Evolutionary conservation across 2,797 vertebrate species (phyloP), one percentile per base, ranked within the genome.

Genomic region (Sebastes steindachneri): DNA sequence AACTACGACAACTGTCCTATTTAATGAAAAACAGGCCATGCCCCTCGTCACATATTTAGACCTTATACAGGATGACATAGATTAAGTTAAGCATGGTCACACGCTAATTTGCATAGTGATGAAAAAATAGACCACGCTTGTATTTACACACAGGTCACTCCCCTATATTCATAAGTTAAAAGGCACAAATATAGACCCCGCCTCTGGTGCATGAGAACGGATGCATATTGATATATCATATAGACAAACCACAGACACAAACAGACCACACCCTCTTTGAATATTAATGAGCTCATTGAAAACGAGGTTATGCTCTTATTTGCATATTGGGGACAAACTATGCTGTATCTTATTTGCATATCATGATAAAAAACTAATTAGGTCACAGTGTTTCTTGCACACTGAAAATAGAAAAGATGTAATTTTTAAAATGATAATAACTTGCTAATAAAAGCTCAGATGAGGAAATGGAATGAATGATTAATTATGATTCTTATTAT

Each of bases 291-390:
- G 6, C 7, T 1, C 1, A 15, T 11, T 59, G 21, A 45, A 82
- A 79, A 77, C 12, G 67, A 67, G 79, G 70, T 67, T 74, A 78
- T 31, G 7, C 7, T 33, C 17, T 59, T 76, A 85, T 85, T 75
- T 84, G 41, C 62, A 80, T 73, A 23, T 31, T 29, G 5, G 28
- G 28, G 48, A 17, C 25, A 26, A 29, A 58, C 37, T 14, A 48
- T 66, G 41, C 28, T 57, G 45, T 29, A 71, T 71, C 35, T 75
- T n/a, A 78, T 86, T 86, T 78, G 35, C 79, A 82, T 68, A 64
- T 63, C 35, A 64, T 73, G 59, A 77, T 68, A 68, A 48, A 48
- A 48, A 19, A 78, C 4, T 54, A 82, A 85, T 59, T 45, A 76
- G 60, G 69, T 35, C 73, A 67, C 26, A 62, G 21, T 54, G 23